Conservation (phyloP, 2,797 vertebrate species). For the Gobionotothen gibberifrons region DNA sequence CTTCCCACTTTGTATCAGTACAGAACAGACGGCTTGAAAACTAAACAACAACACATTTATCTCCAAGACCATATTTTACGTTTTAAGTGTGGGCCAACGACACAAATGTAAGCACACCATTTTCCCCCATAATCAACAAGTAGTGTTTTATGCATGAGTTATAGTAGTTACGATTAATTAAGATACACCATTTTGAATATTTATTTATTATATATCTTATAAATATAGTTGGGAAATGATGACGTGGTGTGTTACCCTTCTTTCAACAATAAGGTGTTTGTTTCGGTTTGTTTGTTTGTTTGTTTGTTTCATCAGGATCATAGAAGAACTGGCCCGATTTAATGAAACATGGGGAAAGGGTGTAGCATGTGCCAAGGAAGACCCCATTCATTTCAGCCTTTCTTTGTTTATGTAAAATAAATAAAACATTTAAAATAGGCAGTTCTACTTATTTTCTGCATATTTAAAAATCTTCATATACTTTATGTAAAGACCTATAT, state of each 20-base stretch:
- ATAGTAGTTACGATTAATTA: neutral
- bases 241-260: neutral
- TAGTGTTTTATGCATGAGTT: neutral
- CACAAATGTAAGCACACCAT: neutral
- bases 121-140: neutral
- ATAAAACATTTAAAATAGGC: constrained; percentile 9
- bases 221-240: neutral
- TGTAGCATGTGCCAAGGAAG: too few species aligned
- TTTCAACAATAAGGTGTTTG: too few species aligned
- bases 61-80: neutral
- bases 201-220: neutral
- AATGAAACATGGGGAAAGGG: too few species aligned
- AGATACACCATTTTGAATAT: neutral
- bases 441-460: neutral
- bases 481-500: neutral
- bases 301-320: too few species aligned
- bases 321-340: too few species aligned
- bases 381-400: neutral
- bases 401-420: neutral
- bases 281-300: too few species aligned
- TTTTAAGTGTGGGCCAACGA: neutral
- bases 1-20: neutral
- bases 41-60: neutral
- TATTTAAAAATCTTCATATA: neutral
- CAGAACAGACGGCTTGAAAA: neutral